phyloP scores from a whole-genome alignment of 2,113 vertebrate genomes.

The Pyrgilauda ruficollis region DNA sequence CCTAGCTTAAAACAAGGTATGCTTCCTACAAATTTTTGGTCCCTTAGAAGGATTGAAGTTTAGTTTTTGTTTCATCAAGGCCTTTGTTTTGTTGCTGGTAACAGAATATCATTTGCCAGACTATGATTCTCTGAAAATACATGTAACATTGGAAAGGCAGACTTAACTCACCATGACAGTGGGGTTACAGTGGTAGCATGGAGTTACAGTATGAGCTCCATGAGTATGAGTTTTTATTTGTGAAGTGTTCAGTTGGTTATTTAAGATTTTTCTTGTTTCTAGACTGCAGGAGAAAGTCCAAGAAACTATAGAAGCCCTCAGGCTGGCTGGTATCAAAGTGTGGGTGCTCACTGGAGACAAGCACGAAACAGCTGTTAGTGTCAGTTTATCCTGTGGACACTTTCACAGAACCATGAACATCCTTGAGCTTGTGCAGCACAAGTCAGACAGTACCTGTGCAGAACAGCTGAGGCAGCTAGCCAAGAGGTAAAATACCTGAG shows the following conservation, averaged over 20 bases:
- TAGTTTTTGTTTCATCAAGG: neutral
- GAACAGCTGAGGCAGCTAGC: constrained; percentile 88
- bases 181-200: neutral
- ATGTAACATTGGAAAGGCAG: neutral
- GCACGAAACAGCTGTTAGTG: constrained; percentile 93
- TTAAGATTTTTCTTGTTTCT: constrained; percentile 42
- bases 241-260: neutral
- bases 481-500: constrained; percentile 77
- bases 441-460: constrained; percentile 89
- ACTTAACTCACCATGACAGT: neutral
- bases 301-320: constrained; percentile 93
- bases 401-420: constrained; percentile 96
- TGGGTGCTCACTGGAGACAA: constrained; percentile 98
- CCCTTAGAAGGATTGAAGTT: neutral
- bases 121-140: neutral
- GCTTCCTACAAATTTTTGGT: neutral
- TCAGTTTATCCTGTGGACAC: constrained; percentile 94
- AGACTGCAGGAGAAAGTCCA: constrained; percentile 96
- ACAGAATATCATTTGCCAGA: neutral
- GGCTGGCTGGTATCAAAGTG: constrained; percentile 95
- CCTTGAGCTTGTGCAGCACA: constrained; percentile 91
- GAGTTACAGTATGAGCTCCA: neutral
- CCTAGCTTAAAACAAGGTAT: neutral
- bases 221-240: neutral
- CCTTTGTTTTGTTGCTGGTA: neutral